These are phyloP conservation scores for Hippocampus barbouri DNA, from an alignment of 2,113 vertebrate species.

Conservation along the genomic window DNA sequence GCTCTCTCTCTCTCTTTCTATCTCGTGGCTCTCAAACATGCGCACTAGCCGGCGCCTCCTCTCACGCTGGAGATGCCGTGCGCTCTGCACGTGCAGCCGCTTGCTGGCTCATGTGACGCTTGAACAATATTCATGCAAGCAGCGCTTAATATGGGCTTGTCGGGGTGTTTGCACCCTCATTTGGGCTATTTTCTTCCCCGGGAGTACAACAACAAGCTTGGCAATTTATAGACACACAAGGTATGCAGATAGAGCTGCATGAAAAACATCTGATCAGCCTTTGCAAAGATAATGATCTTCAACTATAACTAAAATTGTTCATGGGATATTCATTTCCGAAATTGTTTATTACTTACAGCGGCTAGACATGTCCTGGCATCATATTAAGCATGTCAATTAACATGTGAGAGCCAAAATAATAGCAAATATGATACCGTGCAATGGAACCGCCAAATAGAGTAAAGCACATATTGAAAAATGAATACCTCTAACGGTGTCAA, in stretches of 20 bases:
- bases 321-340: background rate
- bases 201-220: background rate
- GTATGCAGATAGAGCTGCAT: background rate
- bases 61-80: conserved; percentile 32
- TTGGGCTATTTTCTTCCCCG: background rate
- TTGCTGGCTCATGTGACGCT: conserved; percentile 62
- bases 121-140: conserved; percentile 49
- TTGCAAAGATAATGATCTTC: background rate
- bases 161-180: conserved; percentile 10
- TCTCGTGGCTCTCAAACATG: conserved; percentile 38
- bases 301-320: background rate
- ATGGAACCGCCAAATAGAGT: background rate
- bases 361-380: background rate
- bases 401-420: background rate
- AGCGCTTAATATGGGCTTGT: conserved; percentile 22
- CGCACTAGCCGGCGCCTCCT: conserved; percentile 47
- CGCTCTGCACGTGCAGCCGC: conserved; percentile 56
- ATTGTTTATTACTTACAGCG: background rate
- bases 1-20: background rate
- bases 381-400: background rate
- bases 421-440: background rate
- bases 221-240: background rate
- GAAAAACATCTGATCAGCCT: background rate
- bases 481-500: background rate
- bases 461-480: background rate